Evolutionary conservation across 2,797 vertebrate genomes (phyloP), one percentile per base, ranked within the genome.

Genomic region (Sebastes paucispinis): DNA sequence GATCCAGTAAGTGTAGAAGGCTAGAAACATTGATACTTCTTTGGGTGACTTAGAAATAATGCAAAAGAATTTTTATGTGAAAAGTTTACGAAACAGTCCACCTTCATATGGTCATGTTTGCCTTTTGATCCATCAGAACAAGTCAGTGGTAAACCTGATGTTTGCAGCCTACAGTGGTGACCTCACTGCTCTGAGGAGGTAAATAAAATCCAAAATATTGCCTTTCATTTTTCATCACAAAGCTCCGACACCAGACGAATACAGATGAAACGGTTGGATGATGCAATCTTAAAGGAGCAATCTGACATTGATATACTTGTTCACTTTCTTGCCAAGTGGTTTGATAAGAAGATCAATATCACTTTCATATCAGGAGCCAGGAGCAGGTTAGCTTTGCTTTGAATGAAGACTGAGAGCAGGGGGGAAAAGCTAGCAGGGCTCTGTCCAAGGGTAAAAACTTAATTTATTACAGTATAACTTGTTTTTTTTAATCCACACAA

Each of bases 131-230:
- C 80, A 3, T 80, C 68, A 98, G 97, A 97, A 96, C 91, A 97
- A 96, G 89, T 96, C 96, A 16, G 95, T 97, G 87, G 94, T 98
- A 43, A 97, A 96, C 84, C 93, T 98, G 86, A 95, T 98, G 92
- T 98, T 98, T 93, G 96, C 97, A 43, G 97, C 97, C 20, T 96
- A 96, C 89, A 97, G 94, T 71, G 97, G 97, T 3, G 97, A 98
- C 65, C 90, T 97, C 52, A 95, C 96, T 63, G 95, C 96, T 55
- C 91, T 98, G 73, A 96, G 96, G 86, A 97, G 97, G 97, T 97
- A 84, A 81, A 81, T 43, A 2, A 66, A 69, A 75, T 84, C 9
- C 47, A 2, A 75, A n/a, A 13, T 11, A n/a, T 2, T 3, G n/a
- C 4, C 14, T 82, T 62, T 73, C 6, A 12, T 34, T 80, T 43